Evolutionary conservation across 2,797 vertebrate genomes (phyloP).

Genomic region (Leptatherina wallacei): DNA sequence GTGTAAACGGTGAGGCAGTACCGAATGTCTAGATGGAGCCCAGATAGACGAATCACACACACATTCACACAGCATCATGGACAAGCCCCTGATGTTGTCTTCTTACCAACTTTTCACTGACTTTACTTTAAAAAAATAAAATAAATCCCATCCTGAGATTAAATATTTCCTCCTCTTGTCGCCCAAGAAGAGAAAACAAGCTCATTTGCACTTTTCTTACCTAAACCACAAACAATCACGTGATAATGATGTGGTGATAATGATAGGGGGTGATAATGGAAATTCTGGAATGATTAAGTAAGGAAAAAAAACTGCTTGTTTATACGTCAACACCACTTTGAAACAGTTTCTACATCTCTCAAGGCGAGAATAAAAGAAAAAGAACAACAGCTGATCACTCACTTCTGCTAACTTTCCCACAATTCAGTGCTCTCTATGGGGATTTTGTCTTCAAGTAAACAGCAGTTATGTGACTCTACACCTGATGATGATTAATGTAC

Average conservation of each 20-base stretch:
- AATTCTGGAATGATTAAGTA: not conserved
- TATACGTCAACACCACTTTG: not conserved
- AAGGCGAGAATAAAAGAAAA: not conserved
- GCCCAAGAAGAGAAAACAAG: slow-evolving; percentile 5
- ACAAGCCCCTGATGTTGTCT: slow-evolving; percentile 53
- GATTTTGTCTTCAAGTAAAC: not conserved
- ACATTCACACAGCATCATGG: slow-evolving; percentile 54
- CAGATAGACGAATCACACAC: slow-evolving; percentile 69
- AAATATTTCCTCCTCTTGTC: slow-evolving; percentile 40
- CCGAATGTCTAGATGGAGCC: slow-evolving; percentile 74
- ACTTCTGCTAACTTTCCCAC: not conserved
- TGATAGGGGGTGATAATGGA: not conserved
- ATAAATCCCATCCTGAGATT: slow-evolving; percentile 16
- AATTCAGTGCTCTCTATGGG: not conserved
- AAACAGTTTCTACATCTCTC: not conserved
- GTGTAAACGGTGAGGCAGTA: slow-evolving; percentile 71
- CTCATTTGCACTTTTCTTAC: slow-evolving; percentile 8
- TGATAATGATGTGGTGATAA: not conserved
- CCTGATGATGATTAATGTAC: not conserved
- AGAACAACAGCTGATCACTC: no score
- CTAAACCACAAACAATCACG: slow-evolving; percentile 3
- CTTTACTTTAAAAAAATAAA: slow-evolving; percentile 27
- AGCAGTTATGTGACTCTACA: not conserved
- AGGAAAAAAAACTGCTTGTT: no score
- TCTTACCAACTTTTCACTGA: slow-evolving; percentile 54